phyloP scores from a whole-genome alignment of 2,113 vertebrate genomes.

The Pygathrix nemaeus region DNA sequence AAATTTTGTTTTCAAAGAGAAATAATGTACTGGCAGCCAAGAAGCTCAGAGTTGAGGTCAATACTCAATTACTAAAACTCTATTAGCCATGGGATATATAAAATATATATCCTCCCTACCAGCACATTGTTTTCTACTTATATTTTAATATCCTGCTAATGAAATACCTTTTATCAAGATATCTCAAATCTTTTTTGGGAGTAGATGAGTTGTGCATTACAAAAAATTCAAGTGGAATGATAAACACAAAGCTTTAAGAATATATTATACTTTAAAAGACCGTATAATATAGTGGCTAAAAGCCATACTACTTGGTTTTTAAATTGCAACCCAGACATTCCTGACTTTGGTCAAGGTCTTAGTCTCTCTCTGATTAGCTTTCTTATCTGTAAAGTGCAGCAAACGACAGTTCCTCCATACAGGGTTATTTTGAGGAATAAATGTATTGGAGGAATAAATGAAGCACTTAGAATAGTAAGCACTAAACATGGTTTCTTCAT shows the following conservation, averaged over 20 bases:
- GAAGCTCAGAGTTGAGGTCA: not conserved
- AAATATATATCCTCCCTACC: not conserved
- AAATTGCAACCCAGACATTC: not conserved
- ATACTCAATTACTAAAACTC: not conserved
- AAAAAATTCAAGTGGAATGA: conserved; percentile 6
- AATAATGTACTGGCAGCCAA: not conserved
- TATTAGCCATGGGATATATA: not conserved
- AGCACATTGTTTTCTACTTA: not conserved
- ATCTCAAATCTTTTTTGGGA: not conserved
- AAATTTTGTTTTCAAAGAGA: not conserved
- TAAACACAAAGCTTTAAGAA: not conserved
- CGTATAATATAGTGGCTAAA: not conserved
- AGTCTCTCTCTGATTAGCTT: not conserved
- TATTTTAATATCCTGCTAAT: not conserved
- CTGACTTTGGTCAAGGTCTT: conserved; percentile 15
- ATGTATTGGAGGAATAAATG: not conserved
- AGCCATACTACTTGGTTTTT: not conserved
- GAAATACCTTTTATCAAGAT: conserved; percentile 1
- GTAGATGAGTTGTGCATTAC: not conserved
- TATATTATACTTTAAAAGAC: not conserved
- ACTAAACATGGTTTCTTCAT: not conserved
- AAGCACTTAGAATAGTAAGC: not conserved
- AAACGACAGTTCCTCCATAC: not conserved
- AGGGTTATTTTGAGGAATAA: not conserved
- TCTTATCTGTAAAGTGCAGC: not conserved